Evolutionary conservation across 2,113 vertebrate species (phyloP).

Genomic region (Brachionichthys hirsutus): DNA sequence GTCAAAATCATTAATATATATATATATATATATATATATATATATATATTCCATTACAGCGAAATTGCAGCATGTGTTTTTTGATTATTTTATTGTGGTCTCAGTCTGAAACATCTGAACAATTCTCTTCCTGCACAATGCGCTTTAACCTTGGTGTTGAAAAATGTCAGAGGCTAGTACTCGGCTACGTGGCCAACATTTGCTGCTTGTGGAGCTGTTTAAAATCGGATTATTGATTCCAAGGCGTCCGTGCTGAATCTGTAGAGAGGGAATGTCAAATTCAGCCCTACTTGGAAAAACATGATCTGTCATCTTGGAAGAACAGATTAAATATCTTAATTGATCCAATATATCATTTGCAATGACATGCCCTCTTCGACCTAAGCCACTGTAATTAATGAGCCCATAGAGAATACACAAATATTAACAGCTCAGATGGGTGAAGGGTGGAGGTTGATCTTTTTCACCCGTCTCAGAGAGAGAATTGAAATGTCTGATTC

Average conservation of each 20-base stretch:
- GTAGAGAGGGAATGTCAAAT: too few species aligned
- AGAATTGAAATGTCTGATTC: slow-evolving; percentile 12
- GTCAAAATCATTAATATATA: too few species aligned
- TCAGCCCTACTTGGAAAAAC: too few species aligned
- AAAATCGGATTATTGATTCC: not conserved
- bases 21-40: too few species aligned
- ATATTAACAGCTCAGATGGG: not conserved
- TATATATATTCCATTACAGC: too few species aligned
- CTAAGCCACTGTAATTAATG: slow-evolving; percentile 5
- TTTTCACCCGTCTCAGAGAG: not conserved
- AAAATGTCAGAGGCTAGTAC: too few species aligned
- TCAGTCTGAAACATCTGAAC: too few species aligned
- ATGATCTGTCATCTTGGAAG: too few species aligned
- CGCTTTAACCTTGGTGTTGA: not conserved
- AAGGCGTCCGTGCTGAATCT: not conserved
- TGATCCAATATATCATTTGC: not conserved
- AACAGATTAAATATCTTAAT: slow-evolving; percentile 1
- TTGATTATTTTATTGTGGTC: too few species aligned
- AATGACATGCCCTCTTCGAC: not conserved
- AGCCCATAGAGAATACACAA: not conserved
- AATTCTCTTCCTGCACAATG: too few species aligned
- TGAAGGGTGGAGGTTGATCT: not conserved
- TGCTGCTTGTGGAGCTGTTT: not conserved
- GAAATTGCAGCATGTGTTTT: too few species aligned
- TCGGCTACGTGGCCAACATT: not conserved